phyloP scores from a whole-genome alignment of 1,140 invertebrate genomes.

The Batillaria attramentaria region DNA sequence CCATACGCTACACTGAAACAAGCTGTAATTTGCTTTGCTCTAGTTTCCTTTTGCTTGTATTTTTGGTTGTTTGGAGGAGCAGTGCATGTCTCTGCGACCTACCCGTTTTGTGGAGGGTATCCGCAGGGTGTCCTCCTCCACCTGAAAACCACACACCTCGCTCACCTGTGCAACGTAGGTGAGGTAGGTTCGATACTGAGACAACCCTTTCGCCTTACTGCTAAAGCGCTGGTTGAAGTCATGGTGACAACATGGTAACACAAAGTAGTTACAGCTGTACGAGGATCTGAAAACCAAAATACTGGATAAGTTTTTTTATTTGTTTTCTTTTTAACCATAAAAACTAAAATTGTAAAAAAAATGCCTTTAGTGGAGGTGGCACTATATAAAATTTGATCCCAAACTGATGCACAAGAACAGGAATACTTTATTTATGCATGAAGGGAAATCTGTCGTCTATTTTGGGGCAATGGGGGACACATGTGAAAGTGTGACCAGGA shows the following conservation, averaged over 20 bases:
- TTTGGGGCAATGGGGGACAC: no score
- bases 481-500: no score
- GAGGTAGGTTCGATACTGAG: slow-evolving; percentile 86
- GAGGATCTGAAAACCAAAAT: slow-evolving; percentile 70
- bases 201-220: slow-evolving; percentile 49
- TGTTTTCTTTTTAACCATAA: no score
- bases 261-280: slow-evolving; percentile 81
- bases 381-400: no score
- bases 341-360: no score
- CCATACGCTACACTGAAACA: no score
- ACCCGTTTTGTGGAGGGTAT: slow-evolving; percentile 94
- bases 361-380: no score
- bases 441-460: no score
- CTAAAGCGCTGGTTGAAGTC: slow-evolving; percentile 89
- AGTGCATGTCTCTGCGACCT: slow-evolving; percentile 21
- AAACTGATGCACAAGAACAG: no score
- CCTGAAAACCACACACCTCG: slow-evolving; percentile 83
- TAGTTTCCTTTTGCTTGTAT: no score
- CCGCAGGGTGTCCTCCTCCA: slow-evolving; percentile 85
- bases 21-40: not conserved
- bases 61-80: no score
- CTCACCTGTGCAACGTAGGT: slow-evolving; percentile 83
- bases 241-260: slow-evolving; percentile 94
- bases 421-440: no score
- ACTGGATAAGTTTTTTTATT: not conserved